Conservation (phyloP, 2,113 vertebrate species). For the Gyps fulvus region DNA sequence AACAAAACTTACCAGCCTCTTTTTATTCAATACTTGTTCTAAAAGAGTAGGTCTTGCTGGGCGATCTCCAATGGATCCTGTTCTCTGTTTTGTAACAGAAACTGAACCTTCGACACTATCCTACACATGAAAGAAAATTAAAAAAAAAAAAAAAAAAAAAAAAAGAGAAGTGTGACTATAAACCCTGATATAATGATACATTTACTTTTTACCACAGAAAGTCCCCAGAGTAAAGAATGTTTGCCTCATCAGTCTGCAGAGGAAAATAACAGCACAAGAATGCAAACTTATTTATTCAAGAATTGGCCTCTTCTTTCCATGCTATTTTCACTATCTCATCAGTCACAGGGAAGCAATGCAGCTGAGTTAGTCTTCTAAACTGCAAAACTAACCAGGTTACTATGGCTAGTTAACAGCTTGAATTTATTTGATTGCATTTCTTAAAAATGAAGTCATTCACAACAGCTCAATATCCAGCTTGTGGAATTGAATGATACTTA, state of each 20-base stretch:
- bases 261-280: neutral
- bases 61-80: slow-evolving; percentile 89
- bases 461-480: neutral
- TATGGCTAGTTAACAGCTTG: neutral
- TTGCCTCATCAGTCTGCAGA: neutral
- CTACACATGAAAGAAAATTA: slow-evolving; percentile 60
- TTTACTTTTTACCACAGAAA: neutral
- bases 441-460: neutral
- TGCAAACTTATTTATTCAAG: neutral
- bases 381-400: neutral
- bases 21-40: slow-evolving; percentile 97
- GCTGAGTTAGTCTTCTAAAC: neutral
- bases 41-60: slow-evolving; percentile 92
- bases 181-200: neutral
- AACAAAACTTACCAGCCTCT: slow-evolving; percentile 86
- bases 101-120: slow-evolving; percentile 87
- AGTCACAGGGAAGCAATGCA: neutral
- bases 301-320: neutral
- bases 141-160: neutral
- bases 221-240: neutral
- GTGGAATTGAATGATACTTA: neutral
- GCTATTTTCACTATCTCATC: neutral
- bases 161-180: neutral
- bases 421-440: neutral
- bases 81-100: slow-evolving; percentile 90